Base-by-base conservation (phyloP, 2,888 invertebrate species). In the Cataglyphis albicans region DNA sequence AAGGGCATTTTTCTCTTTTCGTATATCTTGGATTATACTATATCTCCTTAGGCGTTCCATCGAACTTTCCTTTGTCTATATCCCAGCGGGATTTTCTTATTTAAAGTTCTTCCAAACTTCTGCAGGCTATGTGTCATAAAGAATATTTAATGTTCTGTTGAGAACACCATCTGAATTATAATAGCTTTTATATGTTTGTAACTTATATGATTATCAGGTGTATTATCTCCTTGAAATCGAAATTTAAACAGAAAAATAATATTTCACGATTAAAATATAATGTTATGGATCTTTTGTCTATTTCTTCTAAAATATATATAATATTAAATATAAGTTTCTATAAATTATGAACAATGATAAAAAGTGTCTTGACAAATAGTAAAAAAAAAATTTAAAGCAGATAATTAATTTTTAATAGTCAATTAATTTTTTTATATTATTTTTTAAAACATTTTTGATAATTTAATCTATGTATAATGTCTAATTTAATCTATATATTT, bases 111-210 rank as follows among this genome's bases (percentile, higher is more conserved):
- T 68, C 32, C 25, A 12, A 25, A 41, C 44, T 59, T 68, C 44
- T 29, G 9, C 21, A 18, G 10, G 18, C 44, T 44, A n/a, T 64
- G 52, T 35, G 25, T 52, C 64, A 64, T 52, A 59, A 44, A 21
- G 67, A 78, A 78, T 68, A 67, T 78, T 41, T 78, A 32, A 67
- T 67, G 44, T 44, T 44, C 57, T 59, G 32, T 32, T 44, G 32
- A 38, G 59, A 68, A 18, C 25, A 25, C 15, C 10, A 44, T 18
- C 35, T 35, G 18, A 67, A 67, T 78, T 59, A 59, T 68, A 68
- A 68, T 21, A 6, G 67, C n/a, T 57, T 67, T 7, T 29, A n/a
- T 44, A 41, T 59, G 35, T 67, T 57, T 57, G 15, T 55, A 12
- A 21, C 41, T 44, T 41, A 9, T 9, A 44, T 15, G 5, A 35